phyloP scores from a whole-genome alignment of 2,888 invertebrate species.

The Aleiodes leptofemur region DNA sequence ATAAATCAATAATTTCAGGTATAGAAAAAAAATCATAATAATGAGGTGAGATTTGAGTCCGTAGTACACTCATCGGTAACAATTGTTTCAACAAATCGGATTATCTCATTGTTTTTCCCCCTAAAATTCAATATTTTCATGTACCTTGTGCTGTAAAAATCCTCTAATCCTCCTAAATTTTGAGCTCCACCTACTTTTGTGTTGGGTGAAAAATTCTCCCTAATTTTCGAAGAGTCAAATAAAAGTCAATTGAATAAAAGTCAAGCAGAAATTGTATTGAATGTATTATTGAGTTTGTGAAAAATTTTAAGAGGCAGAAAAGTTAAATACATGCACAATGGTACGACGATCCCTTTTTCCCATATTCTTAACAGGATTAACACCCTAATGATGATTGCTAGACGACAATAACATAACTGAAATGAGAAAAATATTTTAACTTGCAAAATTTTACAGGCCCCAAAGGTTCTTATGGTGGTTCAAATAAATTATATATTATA shows the following conservation, averaged over 20 bases:
- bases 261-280: not conserved
- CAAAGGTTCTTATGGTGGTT: not conserved
- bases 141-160: too few relatives aligned
- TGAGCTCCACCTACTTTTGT: not conserved
- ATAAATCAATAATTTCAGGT: conserved; percentile 2
- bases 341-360: not conserved
- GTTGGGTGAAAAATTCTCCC: not conserved
- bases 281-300: not conserved
- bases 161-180: too few relatives aligned
- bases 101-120: not conserved
- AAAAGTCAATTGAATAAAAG: not conserved
- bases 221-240: not conserved
- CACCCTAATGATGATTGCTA: conserved; percentile 24
- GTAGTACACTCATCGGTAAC: not conserved
- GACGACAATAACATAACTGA: conserved; percentile 18
- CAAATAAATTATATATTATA: conserved; percentile 18
- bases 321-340: not conserved
- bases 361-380: conserved; percentile 24
- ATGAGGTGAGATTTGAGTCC: not conserved
- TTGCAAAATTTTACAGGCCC: not conserved
- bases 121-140: too few relatives aligned
- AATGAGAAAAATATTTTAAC: not conserved
- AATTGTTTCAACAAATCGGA: conserved; percentile 17
- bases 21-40: conserved; percentile 14
- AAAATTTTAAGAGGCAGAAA: too few relatives aligned